Base-by-base conservation (phyloP, 2,888 invertebrate species). In the Rotaria macrura region DNA sequence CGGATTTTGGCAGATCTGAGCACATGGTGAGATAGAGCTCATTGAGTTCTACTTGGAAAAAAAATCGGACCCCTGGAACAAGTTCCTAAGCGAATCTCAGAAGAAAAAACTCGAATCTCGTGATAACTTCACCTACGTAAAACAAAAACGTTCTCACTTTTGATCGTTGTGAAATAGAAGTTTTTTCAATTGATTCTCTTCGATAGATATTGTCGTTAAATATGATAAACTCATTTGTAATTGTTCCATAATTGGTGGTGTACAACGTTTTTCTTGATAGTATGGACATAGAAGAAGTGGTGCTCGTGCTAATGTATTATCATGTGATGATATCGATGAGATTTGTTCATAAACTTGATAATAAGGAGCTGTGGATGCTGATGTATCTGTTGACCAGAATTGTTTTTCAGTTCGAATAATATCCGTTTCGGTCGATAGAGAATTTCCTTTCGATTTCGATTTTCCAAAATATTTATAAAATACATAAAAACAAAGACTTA, bases 291-390 rank as follows among this genome's bases (percentile, higher is more conserved):
- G 20, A 9, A 79, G 43, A 65, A 65, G 65, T 65, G 65, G 29
- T 34, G 34, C 65, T 10, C 65, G 65, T 20, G 65, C 20, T 34
- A 65, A 65, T 4, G 65, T 65, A 65, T 65, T 65, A 17, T 65
- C 65, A 65, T 65, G 65, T 4, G 65, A 65, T 65, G 65, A 65
- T 65, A 65, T 5, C 17, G 17, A 65, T 2, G 65, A 38, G 10
- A 79, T 79, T 79, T 79, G 79, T 79, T 79, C 79, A 43, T 79
- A 79, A 4, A 79, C 79, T 43, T 79, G 79, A 43, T 79, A 79
- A 14, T 79, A 79, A n/a, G 79, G 79, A 43, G 23, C 79, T 25
- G 79, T 43, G 1, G 79, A 79, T 43, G 79, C 79, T n/a, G 79
- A 79, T 43, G 79, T 79, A n/a, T 40, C 43, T 43, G 79, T 79